Base-by-base conservation (phyloP, 2,888 invertebrate species). In the Heliconius ethilla region DNA sequence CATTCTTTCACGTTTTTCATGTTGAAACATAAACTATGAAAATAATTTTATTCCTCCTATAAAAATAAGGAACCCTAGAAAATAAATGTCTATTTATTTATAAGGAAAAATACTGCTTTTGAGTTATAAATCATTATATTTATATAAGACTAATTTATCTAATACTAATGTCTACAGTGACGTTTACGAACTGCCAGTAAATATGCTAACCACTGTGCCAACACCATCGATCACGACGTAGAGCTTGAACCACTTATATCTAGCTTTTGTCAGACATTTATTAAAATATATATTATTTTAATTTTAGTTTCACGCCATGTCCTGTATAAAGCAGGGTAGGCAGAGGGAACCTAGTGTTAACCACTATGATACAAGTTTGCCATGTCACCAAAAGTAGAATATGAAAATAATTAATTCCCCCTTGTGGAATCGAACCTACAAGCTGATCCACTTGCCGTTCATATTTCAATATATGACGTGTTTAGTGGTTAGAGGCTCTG, bases 161-260 rank as follows among this genome's bases (percentile, higher is more conserved):
- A 9, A 18, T 55, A 27, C 67, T 51, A 5, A 18, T 25, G 27
- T 67, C 75, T 75, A 37, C 37, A 55, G 3, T 55, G 33, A 29
- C 45, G 59, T 33, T 74, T 51, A 33, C 67, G 55, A 15, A 22
- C 33, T 70, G 37, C 55, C 55, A 29, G 69, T 74, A 63, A 73
- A 65, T 63, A 69, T 74, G 79, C 69, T 79, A 79, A 77, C 62
- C 29, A 15, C 27, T 18, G 9, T 10, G 15, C 63, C n/a, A 79
- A 78, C 37, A 75, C 29, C 25, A 66, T 63, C 9, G 65, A 66
- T 72, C 72, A 76, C 76, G 72, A 66, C 33, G 25, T 72, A 40
- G 9, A 22, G 15, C 33, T 63, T 25, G 51, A 78, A 75, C 75
- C 65, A 78, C 69, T 79, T 75, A 73, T 73, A 29, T 37, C 75